Evolutionary conservation across 1,140 invertebrate species (phyloP).

Genomic region (Panagrolaimus sp.): DNA sequence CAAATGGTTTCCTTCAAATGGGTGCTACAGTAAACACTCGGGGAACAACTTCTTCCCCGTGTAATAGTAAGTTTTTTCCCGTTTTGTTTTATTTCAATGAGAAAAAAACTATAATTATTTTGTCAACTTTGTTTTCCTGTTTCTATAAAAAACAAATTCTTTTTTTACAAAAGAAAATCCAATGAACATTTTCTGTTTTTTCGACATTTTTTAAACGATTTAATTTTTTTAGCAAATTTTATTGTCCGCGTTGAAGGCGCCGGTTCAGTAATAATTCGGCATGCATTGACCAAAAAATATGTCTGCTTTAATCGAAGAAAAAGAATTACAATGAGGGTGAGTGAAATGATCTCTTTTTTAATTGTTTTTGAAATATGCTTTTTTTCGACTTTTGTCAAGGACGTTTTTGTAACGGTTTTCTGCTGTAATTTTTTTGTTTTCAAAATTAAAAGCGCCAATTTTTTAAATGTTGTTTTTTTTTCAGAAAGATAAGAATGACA

Average conservation of each 20-base stretch:
- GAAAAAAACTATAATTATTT: too few relatives aligned
- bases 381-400: not conserved
- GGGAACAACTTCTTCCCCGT: not conserved
- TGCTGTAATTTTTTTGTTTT: conserved; percentile 1
- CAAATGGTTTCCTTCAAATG: conserved; percentile 8
- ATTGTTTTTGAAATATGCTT: too few relatives aligned
- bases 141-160: too few relatives aligned
- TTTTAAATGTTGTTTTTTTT: not conserved
- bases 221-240: conserved; percentile 14
- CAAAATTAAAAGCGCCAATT: not conserved
- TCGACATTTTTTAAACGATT: too few relatives aligned
- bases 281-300: conserved; percentile 11
- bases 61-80: conserved; percentile 8
- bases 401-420: conserved; percentile 1
- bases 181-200: too few relatives aligned
- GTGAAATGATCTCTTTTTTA: not conserved
- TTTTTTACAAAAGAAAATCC: not conserved
- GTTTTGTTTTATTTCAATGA: not conserved
- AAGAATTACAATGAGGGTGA: conserved; percentile 14
- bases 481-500: conserved; percentile 18
- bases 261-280: conserved; percentile 6
- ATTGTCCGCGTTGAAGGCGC: conserved; percentile 16
- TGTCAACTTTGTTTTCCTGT: too few relatives aligned
- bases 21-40: conserved; percentile 10
- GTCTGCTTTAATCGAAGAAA: conserved; percentile 17